Percentiles rank a stretch among this genome's conserved stretches.
These are phyloP conservation scores for Drosophila monieri DNA, from an alignment of 2,888 invertebrate species.

Conservation along the genomic window DNA sequence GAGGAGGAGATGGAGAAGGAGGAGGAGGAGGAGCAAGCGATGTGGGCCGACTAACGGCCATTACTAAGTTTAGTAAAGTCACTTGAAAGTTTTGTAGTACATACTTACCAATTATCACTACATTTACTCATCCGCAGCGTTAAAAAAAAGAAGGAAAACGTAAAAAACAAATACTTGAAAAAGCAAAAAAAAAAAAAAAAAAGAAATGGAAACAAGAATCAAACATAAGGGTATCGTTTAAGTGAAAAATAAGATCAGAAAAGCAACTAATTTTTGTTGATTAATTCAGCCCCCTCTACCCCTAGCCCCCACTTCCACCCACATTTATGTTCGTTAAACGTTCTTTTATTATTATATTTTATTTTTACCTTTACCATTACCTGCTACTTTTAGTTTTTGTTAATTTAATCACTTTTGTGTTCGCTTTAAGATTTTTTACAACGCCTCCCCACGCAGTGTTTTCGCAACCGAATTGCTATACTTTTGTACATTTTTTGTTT, in stretches of 20 bases:
- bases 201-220: conserved; percentile 37
- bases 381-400: conserved; percentile 73
- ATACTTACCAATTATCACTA: conserved; percentile 68
- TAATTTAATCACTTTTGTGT: conserved; percentile 74
- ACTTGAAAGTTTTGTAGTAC: conserved; percentile 74
- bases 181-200: conserved; percentile 20
- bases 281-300: conserved; percentile 14
- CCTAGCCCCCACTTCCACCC: too few species aligned
- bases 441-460: conserved; percentile 57
- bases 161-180: conserved; percentile 20
- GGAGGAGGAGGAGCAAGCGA: background rate
- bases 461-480: conserved; percentile 31
- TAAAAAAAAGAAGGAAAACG: conserved; percentile 25
- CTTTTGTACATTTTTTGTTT: conserved; percentile 64
- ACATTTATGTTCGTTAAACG: conserved; percentile 66
- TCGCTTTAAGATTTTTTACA: conserved; percentile 63
- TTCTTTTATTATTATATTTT: conserved; percentile 45
- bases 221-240: conserved; percentile 25
- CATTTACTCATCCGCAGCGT: conserved; percentile 53
- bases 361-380: conserved; percentile 51
- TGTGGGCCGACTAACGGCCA: conserved; percentile 16
- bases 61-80: conserved; percentile 59
- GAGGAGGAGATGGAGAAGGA: too few species aligned
- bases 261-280: conserved; percentile 35
- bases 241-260: conserved; percentile 19